Evolutionary conservation across 2,797 vertebrate species (phyloP).

Genomic region (Ataeniobius toweri): DNA sequence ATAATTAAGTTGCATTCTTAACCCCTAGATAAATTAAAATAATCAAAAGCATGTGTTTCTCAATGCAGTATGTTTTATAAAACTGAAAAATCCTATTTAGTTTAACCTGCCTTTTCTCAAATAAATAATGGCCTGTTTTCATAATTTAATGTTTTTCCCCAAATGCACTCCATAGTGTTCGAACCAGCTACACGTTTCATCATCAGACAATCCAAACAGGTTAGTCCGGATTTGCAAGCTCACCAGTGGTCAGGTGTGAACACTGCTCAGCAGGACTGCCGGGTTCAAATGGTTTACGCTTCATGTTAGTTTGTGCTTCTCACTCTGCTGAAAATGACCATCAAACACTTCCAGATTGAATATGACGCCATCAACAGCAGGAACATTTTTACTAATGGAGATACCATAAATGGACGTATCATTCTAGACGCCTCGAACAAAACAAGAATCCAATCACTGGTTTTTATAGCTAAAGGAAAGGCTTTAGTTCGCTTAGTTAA

Average conservation of each 20-base stretch:
- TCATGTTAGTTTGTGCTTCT: not conserved
- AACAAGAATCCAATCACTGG: slow-evolving; percentile 54
- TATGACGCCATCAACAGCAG: slow-evolving; percentile 73
- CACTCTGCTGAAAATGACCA: slow-evolving; percentile 48
- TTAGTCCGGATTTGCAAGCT: not conserved
- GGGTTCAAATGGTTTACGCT: accelerated
- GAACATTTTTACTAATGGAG: slow-evolving; percentile 76
- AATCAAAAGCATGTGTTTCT: not conserved
- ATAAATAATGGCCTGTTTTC: not conserved
- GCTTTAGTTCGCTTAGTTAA: slow-evolving; percentile 67
- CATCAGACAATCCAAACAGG: slow-evolving; percentile 24
- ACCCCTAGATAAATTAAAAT: not conserved
- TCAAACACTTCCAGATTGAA: slow-evolving; percentile 61
- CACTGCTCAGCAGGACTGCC: accelerated
- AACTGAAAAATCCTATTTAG: not conserved
- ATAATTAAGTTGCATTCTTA: not conserved
- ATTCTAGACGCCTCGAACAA: slow-evolving; percentile 63
- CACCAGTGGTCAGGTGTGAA: not conserved
- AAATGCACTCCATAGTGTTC: too few relatives aligned
- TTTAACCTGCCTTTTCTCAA: not conserved
- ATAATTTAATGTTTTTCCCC: not conserved
- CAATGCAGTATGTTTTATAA: not conserved
- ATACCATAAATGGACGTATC: slow-evolving; percentile 69
- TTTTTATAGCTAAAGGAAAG: slow-evolving; percentile 65
- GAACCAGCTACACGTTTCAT: not conserved